phyloP scores from a whole-genome alignment of 2,113 vertebrate species.

The Menura novaehollandiae region DNA sequence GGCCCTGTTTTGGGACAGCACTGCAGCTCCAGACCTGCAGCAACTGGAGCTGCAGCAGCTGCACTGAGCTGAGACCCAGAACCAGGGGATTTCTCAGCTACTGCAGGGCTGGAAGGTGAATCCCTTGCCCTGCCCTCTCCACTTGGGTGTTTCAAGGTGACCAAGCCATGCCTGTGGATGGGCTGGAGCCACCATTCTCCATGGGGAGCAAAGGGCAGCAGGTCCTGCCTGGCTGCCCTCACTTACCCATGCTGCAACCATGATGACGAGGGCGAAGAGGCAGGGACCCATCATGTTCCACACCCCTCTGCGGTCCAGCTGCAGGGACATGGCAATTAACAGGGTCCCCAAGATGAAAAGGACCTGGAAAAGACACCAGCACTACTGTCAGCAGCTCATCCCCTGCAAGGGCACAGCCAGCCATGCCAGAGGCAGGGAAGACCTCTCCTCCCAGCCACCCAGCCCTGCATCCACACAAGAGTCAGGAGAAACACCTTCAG shows the following conservation, averaged over 20 bases:
- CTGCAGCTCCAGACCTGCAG: rapidly evolving
- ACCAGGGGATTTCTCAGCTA: background rate
- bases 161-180: background rate
- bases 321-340: constrained; percentile 92
- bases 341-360: constrained; percentile 86
- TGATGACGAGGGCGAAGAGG: constrained; percentile 82
- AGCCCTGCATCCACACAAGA: rapidly evolving
- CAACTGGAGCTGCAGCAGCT: background rate
- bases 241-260: constrained; percentile 90
- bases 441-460: background rate
- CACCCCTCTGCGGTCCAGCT: constrained; percentile 89
- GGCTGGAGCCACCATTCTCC: background rate
- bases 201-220: background rate
- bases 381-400: background rate
- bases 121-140: background rate
- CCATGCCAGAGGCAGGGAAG: background rate
- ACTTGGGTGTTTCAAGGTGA: background rate
- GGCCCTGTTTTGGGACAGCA: background rate
- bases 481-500: background rate
- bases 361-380: constrained; percentile 68
- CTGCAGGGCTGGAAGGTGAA: background rate
- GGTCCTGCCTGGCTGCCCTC: background rate
- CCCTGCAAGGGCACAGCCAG: background rate
- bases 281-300: constrained; percentile 97
- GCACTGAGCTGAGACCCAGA: background rate